Evolutionary conservation across 2,888 invertebrate genomes (phyloP).

Genomic region (Leptinotarsa haldemani): DNA sequence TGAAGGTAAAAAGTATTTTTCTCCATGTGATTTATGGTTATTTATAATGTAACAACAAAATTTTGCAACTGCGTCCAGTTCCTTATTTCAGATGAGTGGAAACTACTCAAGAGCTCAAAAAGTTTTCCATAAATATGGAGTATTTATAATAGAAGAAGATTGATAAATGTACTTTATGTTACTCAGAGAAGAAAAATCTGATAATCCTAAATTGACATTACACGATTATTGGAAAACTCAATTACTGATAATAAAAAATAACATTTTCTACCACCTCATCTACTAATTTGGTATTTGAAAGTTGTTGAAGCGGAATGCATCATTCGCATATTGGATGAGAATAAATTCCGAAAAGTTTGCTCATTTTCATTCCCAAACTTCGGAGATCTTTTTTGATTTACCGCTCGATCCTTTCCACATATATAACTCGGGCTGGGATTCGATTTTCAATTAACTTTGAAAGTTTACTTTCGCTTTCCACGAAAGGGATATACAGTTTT

Average conservation of each 20-base stretch:
- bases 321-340: conserved; percentile 22
- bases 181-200: too few relatives aligned
- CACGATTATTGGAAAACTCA: too few relatives aligned
- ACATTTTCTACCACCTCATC: background rate
- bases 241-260: background rate
- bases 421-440: conserved; percentile 15
- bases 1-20: too few relatives aligned
- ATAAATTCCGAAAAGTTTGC: conserved; percentile 31
- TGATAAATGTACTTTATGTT: too few relatives aligned
- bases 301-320: conserved; percentile 17
- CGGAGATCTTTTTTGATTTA: conserved; percentile 32
- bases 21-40: too few relatives aligned
- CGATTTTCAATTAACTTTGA: conserved; percentile 28
- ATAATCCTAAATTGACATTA: too few relatives aligned
- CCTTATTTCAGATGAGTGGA: too few relatives aligned
- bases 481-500: conserved; percentile 11
- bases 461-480: conserved; percentile 21
- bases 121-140: too few relatives aligned
- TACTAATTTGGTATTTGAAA: background rate
- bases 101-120: too few relatives aligned
- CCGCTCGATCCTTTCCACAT: conserved; percentile 28
- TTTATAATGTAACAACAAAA: too few relatives aligned
- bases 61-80: too few relatives aligned
- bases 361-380: conserved; percentile 35
- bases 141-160: too few relatives aligned